These are phyloP conservation scores for Porites evermanni DNA, from an alignment of 92 coral and sea anemone genomes.

Conservation along the genomic window DNA sequence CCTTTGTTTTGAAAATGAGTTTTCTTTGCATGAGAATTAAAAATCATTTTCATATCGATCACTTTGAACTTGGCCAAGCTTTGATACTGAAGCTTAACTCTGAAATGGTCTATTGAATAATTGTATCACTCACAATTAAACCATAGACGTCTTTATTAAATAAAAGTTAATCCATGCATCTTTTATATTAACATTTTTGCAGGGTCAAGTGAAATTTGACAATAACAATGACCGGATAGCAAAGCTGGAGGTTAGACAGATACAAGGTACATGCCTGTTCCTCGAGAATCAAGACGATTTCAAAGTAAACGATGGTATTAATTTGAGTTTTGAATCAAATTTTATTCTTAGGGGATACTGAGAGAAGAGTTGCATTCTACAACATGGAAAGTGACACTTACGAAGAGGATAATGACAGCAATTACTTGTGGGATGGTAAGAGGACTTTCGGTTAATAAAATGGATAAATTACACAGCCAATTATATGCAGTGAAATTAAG, in stretches of 20 bases:
- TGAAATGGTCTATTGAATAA: too few species aligned
- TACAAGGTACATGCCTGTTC: slow-evolving; percentile 52
- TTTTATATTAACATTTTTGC: background rate
- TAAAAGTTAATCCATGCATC: too few species aligned
- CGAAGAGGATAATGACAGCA: slow-evolving; percentile 41
- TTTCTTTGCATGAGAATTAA: too few species aligned
- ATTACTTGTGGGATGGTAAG: slow-evolving; percentile 72
- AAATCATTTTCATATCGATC: too few species aligned
- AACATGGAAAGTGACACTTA: slow-evolving; percentile 69
- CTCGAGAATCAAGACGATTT: too few species aligned
- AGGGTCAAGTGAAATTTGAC: slow-evolving; percentile 74
- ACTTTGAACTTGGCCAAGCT: too few species aligned
- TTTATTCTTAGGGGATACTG: slow-evolving; percentile 49
- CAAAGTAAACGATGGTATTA: background rate
- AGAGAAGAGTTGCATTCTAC: slow-evolving; percentile 68
- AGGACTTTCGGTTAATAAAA: background rate
- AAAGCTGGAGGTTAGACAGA: slow-evolving; percentile 69
- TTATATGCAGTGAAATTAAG: background rate
- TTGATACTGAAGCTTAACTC: too few species aligned
- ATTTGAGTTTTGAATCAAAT: background rate
- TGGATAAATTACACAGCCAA: background rate
- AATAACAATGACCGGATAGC: slow-evolving; percentile 68
- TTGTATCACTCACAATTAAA: too few species aligned
- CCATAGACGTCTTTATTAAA: too few species aligned
- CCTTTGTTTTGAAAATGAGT: too few species aligned